phyloP scores from a whole-genome alignment of 2,797 vertebrate genomes.

The Orientallactaga sibirica region DNA sequence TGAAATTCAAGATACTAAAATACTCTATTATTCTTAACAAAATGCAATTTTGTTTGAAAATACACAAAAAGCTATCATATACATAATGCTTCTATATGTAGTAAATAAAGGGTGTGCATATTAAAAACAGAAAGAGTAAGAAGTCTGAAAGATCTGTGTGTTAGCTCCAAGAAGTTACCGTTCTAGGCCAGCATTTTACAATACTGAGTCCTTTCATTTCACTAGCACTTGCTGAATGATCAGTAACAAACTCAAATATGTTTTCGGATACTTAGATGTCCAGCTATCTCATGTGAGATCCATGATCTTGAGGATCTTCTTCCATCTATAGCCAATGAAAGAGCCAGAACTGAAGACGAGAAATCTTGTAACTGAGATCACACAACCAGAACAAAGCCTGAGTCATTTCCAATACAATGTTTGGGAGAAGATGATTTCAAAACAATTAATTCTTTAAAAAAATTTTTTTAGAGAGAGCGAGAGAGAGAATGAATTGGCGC shows the following conservation, averaged over 20 bases:
- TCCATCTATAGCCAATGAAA: neutral
- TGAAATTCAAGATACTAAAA: conserved; percentile 54
- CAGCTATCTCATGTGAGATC: neutral
- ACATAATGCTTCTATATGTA: neutral
- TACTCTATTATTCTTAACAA: neutral
- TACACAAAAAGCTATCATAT: neutral
- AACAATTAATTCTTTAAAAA: neutral
- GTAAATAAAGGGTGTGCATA: neutral
- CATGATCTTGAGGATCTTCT: neutral
- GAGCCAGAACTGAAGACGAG: neutral
- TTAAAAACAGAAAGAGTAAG: neutral
- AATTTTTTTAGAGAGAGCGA: too few species aligned
- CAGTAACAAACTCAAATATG: neutral
- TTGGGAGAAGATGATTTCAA: neutral
- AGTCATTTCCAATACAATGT: neutral
- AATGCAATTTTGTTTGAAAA: conserved; percentile 11
- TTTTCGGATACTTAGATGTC: neutral
- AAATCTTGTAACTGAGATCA: neutral
- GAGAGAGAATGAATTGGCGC: too few species aligned
- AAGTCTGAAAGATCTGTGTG: neutral
- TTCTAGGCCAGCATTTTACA: neutral
- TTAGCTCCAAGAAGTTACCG: neutral
- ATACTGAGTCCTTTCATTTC: neutral
- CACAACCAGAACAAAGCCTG: neutral
- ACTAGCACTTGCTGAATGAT: neutral